Conservation (phyloP, 1,140 invertebrate genomes). For the Atta cephalotes region DNA sequence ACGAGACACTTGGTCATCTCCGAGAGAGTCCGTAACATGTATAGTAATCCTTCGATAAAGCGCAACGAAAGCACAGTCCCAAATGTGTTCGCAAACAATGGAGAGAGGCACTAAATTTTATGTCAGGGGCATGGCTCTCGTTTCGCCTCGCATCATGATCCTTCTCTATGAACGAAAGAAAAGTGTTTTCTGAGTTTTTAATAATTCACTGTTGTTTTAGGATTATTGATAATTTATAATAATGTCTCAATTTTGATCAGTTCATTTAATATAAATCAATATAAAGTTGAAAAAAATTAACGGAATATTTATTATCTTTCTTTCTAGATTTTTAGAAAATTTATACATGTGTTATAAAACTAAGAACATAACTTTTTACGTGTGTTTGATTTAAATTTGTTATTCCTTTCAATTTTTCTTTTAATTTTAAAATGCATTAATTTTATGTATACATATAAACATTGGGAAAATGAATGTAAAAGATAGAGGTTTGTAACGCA, state of each 20-base stretch:
- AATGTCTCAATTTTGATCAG: background rate
- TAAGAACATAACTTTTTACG: background rate
- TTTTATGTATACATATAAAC: background rate
- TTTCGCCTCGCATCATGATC: background rate
- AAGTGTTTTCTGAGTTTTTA: background rate
- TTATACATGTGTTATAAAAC: background rate
- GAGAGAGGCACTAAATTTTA: background rate
- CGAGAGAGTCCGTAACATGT: background rate
- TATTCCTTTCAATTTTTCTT: background rate
- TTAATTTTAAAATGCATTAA: slow-evolving; percentile 23
- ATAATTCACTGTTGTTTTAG: background rate
- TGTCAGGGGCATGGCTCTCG: background rate
- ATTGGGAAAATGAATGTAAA: background rate
- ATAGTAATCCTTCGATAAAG: slow-evolving; percentile 22
- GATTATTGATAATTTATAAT: background rate
- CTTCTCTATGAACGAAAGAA: background rate
- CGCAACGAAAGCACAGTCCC: background rate
- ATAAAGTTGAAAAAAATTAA: background rate
- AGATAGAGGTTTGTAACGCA: background rate
- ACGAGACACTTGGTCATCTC: slow-evolving; percentile 16
- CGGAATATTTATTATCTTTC: background rate
- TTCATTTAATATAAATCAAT: background rate
- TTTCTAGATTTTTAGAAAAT: background rate
- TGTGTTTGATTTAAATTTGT: background rate
- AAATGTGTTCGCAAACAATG: slow-evolving; percentile 11